Evolutionary conservation across 2,797 vertebrate species (phyloP), one percentile per base, ranked within the genome.

Genomic region (Benthosema pterotum): DNA sequence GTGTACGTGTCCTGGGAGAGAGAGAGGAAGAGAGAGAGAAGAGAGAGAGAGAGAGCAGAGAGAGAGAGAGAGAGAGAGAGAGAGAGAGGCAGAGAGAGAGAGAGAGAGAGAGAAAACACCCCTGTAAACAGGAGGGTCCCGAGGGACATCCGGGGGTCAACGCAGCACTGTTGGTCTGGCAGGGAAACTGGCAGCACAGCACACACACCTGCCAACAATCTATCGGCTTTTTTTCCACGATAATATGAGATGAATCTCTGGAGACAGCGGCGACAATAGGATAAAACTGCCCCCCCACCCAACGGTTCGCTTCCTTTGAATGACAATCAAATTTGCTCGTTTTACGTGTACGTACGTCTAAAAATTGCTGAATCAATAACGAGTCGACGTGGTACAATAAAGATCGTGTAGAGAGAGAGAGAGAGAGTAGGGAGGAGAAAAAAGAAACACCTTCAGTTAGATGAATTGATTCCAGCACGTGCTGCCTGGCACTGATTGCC

Each of bases 401-500:
- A 77, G 74, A 4, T 4, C 48, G 60, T 25, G 46, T 68, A 6
- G 15, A 2, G 47, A 15, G 46, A 4, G 45, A 14, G 46, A n/a
- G 47, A 15, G n/a, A 2, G 19, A 16, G 18, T 25, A 3, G 22
- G 22, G 3, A 11, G 8, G n/a, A n/a, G n/a, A n/a, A n/a, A n/a
- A n/a, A n/a, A 51, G 11, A 19, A 51, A 51, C 16, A 51, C 7
- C 11, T 11, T 16, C 49, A 19, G 16, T 18, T 8, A 25, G 17
- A 67, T 72, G 72, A 74, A 82, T 64, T 79, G 80, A 76, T 67
- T 83, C 65, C 59, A 70, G 68, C 45, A 4, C 61, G 49, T 68
- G 17, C 47, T 59, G 25, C 47, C n/a, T 59, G 25, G 57, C 58
- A 56, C 76, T 84, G 84, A 87, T 80, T 83, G 81, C 74, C 83